phyloP scores from a whole-genome alignment of 2,888 invertebrate species.

The Leucania comma region DNA sequence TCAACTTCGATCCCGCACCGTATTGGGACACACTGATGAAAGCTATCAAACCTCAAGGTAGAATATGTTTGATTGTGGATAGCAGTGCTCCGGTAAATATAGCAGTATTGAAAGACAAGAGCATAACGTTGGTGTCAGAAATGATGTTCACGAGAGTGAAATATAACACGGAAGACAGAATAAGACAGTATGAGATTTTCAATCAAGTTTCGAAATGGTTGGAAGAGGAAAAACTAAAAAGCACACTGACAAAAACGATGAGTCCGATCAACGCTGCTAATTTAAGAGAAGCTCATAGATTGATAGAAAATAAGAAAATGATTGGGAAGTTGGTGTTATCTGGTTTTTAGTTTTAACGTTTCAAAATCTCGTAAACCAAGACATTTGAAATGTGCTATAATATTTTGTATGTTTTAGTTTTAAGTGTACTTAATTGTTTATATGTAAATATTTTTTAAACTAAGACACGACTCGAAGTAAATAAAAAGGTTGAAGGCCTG shows the following conservation, averaged over 20 bases:
- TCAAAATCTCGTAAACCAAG: not conserved
- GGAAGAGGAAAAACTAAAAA: slow-evolving; percentile 77
- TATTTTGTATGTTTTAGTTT: not conserved
- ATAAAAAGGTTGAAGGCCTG: not conserved
- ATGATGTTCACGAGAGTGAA: slow-evolving; percentile 83
- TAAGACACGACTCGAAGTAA: not conserved
- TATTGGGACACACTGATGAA: slow-evolving; percentile 84
- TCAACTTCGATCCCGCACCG: slow-evolving; percentile 84
- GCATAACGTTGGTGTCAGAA: slow-evolving; percentile 82
- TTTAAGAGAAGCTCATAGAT: slow-evolving; percentile 80
- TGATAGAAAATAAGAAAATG: slow-evolving; percentile 79
- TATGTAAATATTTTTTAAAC: too few relatives aligned
- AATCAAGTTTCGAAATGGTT: slow-evolving; percentile 77
- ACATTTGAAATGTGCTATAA: not conserved
- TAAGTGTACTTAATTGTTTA: not conserved
- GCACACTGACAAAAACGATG: slow-evolving; percentile 79
- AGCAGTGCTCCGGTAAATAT: slow-evolving; percentile 81
- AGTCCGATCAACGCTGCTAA: slow-evolving; percentile 84
- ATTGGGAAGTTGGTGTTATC: slow-evolving; percentile 83
- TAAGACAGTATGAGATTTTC: slow-evolving; percentile 79
- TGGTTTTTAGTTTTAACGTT: slow-evolving; percentile 70
- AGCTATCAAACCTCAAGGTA: slow-evolving; percentile 83
- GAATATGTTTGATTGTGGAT: slow-evolving; percentile 84
- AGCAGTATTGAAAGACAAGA: slow-evolving; percentile 81
- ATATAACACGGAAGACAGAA: slow-evolving; percentile 82